Evolutionary conservation across 1,140 invertebrate genomes (phyloP).

Genomic region (Brachionus rubens): DNA sequence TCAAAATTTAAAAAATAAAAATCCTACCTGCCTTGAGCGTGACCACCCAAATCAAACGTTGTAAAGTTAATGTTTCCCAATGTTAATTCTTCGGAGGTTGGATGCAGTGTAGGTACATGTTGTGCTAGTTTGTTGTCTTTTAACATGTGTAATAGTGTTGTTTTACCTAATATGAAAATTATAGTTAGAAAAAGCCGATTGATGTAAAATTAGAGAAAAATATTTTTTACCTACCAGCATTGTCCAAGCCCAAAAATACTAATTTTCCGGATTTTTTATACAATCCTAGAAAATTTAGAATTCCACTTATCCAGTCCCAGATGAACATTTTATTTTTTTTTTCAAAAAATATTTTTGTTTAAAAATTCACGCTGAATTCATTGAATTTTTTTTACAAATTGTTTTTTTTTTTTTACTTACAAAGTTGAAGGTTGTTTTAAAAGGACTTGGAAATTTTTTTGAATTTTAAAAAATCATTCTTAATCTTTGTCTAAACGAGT

Average conservation of each 20-base stretch:
- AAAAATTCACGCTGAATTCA: neutral
- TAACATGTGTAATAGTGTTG: constrained; percentile 95
- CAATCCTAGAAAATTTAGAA: constrained; percentile 60
- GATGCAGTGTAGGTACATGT: constrained; percentile 97
- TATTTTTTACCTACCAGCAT: constrained; percentile 76
- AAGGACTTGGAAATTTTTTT: too few species aligned
- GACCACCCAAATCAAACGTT: constrained; percentile 98
- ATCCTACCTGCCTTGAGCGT: constrained; percentile 73
- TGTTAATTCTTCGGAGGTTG: constrained; percentile 96
- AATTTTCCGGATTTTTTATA: constrained; percentile 98
- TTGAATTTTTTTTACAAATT: neutral
- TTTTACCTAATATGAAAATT: constrained; percentile 64
- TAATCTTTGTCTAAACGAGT: too few species aligned
- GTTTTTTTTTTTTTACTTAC: too few species aligned
- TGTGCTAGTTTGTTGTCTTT: constrained; percentile 98
- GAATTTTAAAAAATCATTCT: too few species aligned
- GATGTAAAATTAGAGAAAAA: too few species aligned
- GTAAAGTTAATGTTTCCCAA: constrained; percentile 99
- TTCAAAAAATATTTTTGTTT: neutral
- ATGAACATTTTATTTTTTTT: constrained; percentile 75
- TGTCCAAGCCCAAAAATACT: constrained; percentile 94
- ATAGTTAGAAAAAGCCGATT: too few species aligned
- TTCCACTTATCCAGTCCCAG: constrained; percentile 81
- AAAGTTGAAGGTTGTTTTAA: too few species aligned
- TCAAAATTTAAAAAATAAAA: neutral